Percentiles rank a stretch among this genome's conserved stretches.
These are phyloP conservation scores for Hydrolagus colliei DNA, from an alignment of 2,797 vertebrate species.

Conservation along the genomic window DNA sequence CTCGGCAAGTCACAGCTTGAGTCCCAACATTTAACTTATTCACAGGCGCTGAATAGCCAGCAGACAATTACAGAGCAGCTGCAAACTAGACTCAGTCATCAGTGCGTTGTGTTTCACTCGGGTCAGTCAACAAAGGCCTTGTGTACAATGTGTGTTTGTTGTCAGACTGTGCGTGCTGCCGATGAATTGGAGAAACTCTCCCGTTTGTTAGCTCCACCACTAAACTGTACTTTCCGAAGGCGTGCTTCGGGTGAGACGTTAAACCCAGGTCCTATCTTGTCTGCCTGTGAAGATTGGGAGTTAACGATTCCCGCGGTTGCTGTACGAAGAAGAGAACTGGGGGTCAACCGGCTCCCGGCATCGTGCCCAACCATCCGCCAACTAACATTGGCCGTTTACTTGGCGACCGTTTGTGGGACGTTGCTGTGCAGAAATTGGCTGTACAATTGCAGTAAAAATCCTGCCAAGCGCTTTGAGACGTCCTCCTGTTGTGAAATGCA, in stretches of 20 bases:
- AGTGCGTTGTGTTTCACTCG: conserved; percentile 13
- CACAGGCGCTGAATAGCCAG: neutral
- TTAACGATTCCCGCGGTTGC: too few relatives aligned
- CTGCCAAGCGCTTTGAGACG: too few relatives aligned
- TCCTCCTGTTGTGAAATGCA: too few relatives aligned
- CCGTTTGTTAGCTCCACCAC: conserved; percentile 7
- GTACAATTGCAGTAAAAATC: too few relatives aligned
- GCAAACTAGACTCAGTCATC: neutral
- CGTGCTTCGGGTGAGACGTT: neutral
- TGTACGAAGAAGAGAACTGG: too few relatives aligned
- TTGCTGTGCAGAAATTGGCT: too few relatives aligned
- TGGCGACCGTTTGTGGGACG: too few relatives aligned
- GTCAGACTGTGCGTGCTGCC: conserved; percentile 1
- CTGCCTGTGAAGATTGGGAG: too few relatives aligned
- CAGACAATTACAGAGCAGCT: neutral
- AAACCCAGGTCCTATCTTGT: too few relatives aligned
- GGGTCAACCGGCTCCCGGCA: too few relatives aligned
- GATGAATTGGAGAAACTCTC: neutral
- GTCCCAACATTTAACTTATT: conserved; percentile 16
- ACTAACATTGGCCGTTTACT: too few relatives aligned
- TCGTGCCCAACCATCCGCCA: too few relatives aligned
- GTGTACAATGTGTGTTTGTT: neutral
- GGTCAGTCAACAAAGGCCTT: conserved; percentile 6
- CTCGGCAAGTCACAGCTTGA: conserved; percentile 7
- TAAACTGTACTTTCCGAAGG: conserved; percentile 3